Conservation (phyloP, 1,140 invertebrate genomes). For the Ctenoplectra terminalis region DNA sequence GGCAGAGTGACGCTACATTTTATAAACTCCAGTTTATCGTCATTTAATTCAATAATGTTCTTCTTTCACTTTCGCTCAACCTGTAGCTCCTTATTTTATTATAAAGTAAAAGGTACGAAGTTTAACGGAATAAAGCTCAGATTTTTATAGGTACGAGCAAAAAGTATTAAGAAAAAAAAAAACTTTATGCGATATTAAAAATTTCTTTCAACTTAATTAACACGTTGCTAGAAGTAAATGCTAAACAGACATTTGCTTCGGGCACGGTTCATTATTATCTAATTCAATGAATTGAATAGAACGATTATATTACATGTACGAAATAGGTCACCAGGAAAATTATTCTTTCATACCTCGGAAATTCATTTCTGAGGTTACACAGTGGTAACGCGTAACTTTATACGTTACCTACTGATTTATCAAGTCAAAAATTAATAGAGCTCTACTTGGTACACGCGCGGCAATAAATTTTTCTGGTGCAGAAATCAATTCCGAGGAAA, state of each 20-base stretch:
- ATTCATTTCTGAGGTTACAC: no score
- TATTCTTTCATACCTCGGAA: background rate
- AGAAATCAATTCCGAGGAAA: background rate
- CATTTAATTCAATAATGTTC: background rate
- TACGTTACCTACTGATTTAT: no score
- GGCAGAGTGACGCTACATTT: constrained; percentile 1
- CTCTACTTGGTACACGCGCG: background rate
- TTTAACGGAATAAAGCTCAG: background rate
- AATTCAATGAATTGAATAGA: background rate
- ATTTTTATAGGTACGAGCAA: no score
- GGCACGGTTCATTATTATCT: no score
- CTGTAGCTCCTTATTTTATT: no score
- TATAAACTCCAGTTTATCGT: constrained; percentile 7
- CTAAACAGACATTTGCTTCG: no score
- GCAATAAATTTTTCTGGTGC: background rate
- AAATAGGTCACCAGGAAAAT: constrained; percentile 1
- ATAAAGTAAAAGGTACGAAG: background rate
- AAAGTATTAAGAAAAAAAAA: no score
- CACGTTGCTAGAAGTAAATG: background rate
- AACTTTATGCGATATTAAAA: background rate
- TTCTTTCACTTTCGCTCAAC: background rate
- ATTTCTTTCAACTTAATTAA: background rate
- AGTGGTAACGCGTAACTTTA: background rate
- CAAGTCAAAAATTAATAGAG: background rate
- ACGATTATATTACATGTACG: background rate